Evolutionary conservation across 2,113 vertebrate genomes (phyloP).

Genomic region (Chloropsis cyanopogon): DNA sequence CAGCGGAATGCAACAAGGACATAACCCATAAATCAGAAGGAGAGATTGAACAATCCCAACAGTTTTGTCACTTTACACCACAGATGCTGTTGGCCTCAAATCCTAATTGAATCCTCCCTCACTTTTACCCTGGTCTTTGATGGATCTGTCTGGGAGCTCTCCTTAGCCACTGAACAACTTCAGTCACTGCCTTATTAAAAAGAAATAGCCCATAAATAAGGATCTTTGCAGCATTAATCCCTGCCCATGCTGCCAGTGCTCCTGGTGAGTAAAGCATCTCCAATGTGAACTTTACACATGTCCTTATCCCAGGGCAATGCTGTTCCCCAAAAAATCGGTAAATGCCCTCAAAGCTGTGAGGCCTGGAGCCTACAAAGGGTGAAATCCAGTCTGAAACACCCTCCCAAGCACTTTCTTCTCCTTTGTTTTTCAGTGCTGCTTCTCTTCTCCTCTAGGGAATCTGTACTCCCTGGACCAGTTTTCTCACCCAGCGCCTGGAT

Average conservation of each 20-base stretch:
- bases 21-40: background rate
- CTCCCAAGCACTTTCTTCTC: background rate
- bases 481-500: background rate
- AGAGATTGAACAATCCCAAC: background rate
- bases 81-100: background rate
- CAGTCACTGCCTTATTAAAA: background rate
- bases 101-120: background rate
- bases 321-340: background rate
- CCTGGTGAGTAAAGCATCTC: background rate
- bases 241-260: too few species aligned
- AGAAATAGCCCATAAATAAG: background rate
- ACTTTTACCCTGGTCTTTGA: background rate
- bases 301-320: background rate
- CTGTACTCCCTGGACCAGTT: background rate
- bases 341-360: background rate
- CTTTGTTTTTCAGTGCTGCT: background rate
- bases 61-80: background rate
- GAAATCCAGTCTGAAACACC: background rate
- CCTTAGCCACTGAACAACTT: background rate
- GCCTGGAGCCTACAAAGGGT: background rate
- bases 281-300: background rate
- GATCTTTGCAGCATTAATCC: background rate
- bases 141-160: background rate
- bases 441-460: background rate
- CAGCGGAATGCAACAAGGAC: accelerated